These are phyloP conservation scores for Tragelaphus imberbis DNA, from an alignment of 2,113 vertebrate genomes.

Conservation along the genomic window DNA sequence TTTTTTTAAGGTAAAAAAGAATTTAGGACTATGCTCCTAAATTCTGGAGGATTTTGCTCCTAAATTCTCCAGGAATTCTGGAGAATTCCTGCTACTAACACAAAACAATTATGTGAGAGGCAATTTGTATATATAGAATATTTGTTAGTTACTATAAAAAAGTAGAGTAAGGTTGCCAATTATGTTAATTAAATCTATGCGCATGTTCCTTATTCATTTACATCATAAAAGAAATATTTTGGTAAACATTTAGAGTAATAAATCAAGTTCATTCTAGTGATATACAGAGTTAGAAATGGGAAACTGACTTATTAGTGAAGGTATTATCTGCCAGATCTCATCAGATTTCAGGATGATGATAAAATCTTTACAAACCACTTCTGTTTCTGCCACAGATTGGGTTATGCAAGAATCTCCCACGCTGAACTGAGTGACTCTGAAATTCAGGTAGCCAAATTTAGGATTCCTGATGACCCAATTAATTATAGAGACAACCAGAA, in stretches of 20 bases:
- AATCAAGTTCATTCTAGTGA: background rate
- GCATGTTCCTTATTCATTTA: background rate
- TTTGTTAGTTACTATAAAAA: background rate
- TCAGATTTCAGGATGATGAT: background rate
- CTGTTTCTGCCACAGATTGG: constrained; percentile 68
- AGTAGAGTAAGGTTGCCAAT: background rate
- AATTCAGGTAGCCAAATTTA: constrained; percentile 82
- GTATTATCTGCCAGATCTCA: background rate
- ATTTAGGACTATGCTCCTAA: background rate
- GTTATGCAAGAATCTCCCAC: constrained; percentile 83
- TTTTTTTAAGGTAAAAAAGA: constrained; percentile 7
- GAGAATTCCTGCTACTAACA: constrained; percentile 8
- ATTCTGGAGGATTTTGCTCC: background rate
- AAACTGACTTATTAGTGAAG: background rate
- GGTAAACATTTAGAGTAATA: constrained; percentile 24
- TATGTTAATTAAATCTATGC: constrained; percentile 30
- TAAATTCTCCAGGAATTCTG: background rate
- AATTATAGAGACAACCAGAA: constrained; percentile 77
- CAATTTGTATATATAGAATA: background rate
- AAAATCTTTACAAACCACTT: constrained; percentile 32
- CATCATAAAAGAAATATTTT: background rate
- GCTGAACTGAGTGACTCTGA: constrained; percentile 83
- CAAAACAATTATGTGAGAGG: constrained; percentile 7
- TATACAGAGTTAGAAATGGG: background rate
- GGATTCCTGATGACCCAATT: constrained; percentile 75